Base-by-base conservation (phyloP, 2,888 invertebrate species). In the Elegia similella region DNA sequence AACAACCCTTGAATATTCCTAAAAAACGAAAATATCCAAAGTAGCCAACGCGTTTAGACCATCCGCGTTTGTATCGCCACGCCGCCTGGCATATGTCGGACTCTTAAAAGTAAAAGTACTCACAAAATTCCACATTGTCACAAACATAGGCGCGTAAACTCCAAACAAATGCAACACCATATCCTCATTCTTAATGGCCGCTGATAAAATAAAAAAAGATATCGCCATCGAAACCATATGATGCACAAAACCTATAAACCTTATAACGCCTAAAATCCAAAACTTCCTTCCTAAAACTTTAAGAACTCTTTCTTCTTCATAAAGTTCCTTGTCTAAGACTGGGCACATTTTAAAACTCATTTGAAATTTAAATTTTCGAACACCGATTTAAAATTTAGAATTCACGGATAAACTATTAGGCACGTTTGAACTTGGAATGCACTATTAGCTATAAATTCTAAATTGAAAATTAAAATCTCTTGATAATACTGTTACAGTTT, bases 81-180 rank as follows among this genome's bases (percentile, higher is more conserved):
- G n/a, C n/a, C n/a, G n/a, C n/a, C n/a, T n/a, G n/a, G n/a, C n/a
- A n/a, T n/a, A n/a, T n/a, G n/a, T n/a, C n/a, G n/a, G n/a, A n/a
- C n/a, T n/a, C n/a, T n/a, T n/a, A n/a, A n/a, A n/a, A n/a, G n/a
- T n/a, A n/a, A 12, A 17, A 47, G 12, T 30, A 48, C 48, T 48
- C 30, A 48, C 48, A 29, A 48, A 48, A 30, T n/a, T 48, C 48
- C 48, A 48, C 17, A 48, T 13, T 12, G 48, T 48, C 5, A 32
- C 2, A 48, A 48, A 48, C 29, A 17, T 23, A 46, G 48, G 30
- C 48, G 13, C 23, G 12, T 46, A 46, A 7, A 46, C 6, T 16
- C 16, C 46, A 46, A 46, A 16, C 15, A 6, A 23, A 46, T 10
- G 17, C 8, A 46, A 10, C 10, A 23, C 46, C 12, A 7, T 12